A percentile compares a stretch with the other conserved stretches of the same genome.
phyloP scores from a whole-genome alignment of 2,113 vertebrate species.

The Erinaceus europaeus region DNA sequence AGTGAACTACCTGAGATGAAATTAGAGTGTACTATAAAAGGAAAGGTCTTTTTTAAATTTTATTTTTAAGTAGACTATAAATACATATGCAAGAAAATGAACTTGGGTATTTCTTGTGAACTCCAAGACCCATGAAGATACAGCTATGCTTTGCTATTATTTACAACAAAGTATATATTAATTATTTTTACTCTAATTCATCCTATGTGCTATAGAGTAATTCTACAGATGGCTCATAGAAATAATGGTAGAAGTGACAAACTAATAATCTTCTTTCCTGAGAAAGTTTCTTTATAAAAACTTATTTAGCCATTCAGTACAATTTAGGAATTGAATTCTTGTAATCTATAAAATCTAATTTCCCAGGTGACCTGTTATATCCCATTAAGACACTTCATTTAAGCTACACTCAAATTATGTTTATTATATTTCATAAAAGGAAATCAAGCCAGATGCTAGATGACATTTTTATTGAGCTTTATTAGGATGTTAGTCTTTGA shows the following conservation, averaged over 20 bases:
- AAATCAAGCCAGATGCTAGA: conserved; percentile 40
- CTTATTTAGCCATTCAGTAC: background rate
- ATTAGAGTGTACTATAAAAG: no score
- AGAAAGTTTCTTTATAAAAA: conserved; percentile 31
- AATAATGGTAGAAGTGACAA: background rate
- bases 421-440: conserved; percentile 66
- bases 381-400: conserved; percentile 64
- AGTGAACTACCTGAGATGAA: no score
- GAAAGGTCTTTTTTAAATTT: no score
- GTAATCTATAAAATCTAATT: conserved; percentile 63
- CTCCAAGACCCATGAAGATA: background rate
- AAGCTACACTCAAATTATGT: conserved; percentile 60
- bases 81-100: background rate
- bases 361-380: conserved; percentile 56
- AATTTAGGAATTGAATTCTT: conserved; percentile 34
- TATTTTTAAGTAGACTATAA: no score
- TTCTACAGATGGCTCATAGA: background rate
- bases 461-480: conserved; percentile 64
- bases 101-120: background rate
- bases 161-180: background rate
- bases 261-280: background rate
- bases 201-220: background rate
- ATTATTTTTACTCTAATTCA: conserved; percentile 34
- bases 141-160: background rate
- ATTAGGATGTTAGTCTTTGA: conserved; percentile 57